Evolutionary conservation across 2,113 vertebrate species (phyloP), one percentile per base, ranked within the genome.

Genomic region (Sinocyclocheilus grahami): DNA sequence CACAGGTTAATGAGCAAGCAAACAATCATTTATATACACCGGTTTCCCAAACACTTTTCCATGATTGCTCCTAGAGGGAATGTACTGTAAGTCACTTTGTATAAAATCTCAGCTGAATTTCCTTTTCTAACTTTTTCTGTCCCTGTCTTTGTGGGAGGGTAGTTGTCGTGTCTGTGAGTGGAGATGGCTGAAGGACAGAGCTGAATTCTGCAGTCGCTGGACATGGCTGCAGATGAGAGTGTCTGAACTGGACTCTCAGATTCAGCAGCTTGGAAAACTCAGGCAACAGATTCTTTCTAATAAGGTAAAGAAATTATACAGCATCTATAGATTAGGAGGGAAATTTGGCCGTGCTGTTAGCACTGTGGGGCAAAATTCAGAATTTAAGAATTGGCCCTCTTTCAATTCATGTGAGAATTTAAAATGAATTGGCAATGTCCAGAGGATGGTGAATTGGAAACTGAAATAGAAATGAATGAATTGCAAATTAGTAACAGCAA

Each of bases 141-240:
- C 58, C 58, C 20, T 58, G 4, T 63, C 46, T 81, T 91, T 92
- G 82, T 94, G 72, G 95, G 89, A 95, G 91, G 69, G 90, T 81
- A 94, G 95, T 74, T 93, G 88, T 89, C 93, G 92, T 89, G 67
- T 78, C 18, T 93, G 94, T 92, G 96, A 97, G 93, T 95, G 92
- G 95, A 95, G 93, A 90, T 98, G 97, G 97, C 95, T 96, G 89
- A 89, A 93, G 90, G 96, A 96, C 88, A 95, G 97, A 95, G 97
- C 96, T 51, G 94, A 95, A 94, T 92, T 97, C 93, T 95, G 96
- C 92, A 97, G 97, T 93, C 94, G 96, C 83, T 99, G 98, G 97
- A 96, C 95, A 0, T 98, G 98, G 98, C 94, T 99, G 93, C 96
- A 97, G 92, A 93, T 96, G 90, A 96, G 97, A 90, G 93, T 98